Base-by-base conservation (phyloP, 2,797 vertebrate species). In the Adelosebastes latens region DNA sequence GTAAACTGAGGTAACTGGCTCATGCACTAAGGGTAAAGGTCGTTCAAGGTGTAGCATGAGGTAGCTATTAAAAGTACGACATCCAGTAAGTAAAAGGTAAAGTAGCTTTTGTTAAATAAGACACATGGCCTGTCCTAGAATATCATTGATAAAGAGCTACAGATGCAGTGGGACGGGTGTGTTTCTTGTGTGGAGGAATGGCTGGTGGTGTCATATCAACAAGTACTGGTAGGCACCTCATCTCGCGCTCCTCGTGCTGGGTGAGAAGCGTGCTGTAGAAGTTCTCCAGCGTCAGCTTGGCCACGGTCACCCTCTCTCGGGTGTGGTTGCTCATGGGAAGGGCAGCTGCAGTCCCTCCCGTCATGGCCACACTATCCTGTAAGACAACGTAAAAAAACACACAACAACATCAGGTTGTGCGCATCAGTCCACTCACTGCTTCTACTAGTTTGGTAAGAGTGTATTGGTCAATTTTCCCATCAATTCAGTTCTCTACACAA, bases 301-400 rank as follows among this genome's bases (percentile, higher is more conserved):
- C 98, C 91, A 99, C 98, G 0, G 99, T 99, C 89, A 99, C 99
- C 90, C 98, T 95, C 95, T 99, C 99, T 22, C 98, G 96, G 84
- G 98, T 99, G 94, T 99, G 98, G 95, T 97, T 99, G 95, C 98
- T 99, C 98, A 99, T 99, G 88, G 98, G 97, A 91, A 98, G 97
- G 93, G 97, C 94, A 75, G 97, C 93, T 85, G 97, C 93, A 69
- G 96, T 97, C 94, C 96, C 98, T 87, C 97, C 98, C 79, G 97
- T 99, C 98, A 99, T 97, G 90, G 98, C 98, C 98, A 98, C 96
- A 94, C 97, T 97, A 93, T 97, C 95, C 93, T 97, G 93, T n/a
- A 88, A 52, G 20, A 82, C 22, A 49, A 49, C 46, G 0, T 49
- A 4, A 2, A 49, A 49, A 49, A 49, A 10, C 4, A 20, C 5